A percentile compares a stretch with the other conserved stretches of the same genome.
Conservation (phyloP, 2,888 invertebrate species). For the Atethmia centrago region DNA sequence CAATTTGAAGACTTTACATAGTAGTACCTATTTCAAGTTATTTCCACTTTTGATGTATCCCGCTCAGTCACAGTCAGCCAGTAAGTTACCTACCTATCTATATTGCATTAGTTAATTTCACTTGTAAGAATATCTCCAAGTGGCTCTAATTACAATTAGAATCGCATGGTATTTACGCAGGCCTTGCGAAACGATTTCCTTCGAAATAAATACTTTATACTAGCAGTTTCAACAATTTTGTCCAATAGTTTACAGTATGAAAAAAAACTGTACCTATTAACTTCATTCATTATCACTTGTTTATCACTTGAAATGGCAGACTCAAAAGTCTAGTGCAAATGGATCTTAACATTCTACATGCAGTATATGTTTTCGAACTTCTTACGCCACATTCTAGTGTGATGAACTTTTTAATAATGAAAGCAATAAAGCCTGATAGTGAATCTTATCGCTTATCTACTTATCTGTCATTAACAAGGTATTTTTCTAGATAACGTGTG, state of each 20-base stretch:
- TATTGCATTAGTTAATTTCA: constrained; percentile 40
- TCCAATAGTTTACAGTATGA: neutral
- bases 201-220: constrained; percentile 6
- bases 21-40: neutral
- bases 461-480: constrained; percentile 15
- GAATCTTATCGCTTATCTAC: constrained; percentile 13
- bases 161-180: constrained; percentile 55
- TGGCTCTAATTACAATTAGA: constrained; percentile 49
- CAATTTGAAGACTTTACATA: neutral
- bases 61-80: neutral
- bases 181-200: constrained; percentile 46
- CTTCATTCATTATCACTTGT: constrained; percentile 4
- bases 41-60: neutral
- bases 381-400: neutral
- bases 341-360: neutral
- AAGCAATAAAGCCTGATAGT: constrained; percentile 6
- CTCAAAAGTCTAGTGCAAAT: neutral
- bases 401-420: constrained; percentile 27
- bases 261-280: neutral
- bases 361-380: neutral
- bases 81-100: neutral
- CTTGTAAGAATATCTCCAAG: constrained; percentile 24
- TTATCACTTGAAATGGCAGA: neutral
- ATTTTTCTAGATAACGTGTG: constrained; percentile 14
- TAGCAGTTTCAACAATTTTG: neutral